Evolutionary conservation across 2,113 vertebrate species (phyloP).

Genomic region (Rousettus leschenaultii): DNA sequence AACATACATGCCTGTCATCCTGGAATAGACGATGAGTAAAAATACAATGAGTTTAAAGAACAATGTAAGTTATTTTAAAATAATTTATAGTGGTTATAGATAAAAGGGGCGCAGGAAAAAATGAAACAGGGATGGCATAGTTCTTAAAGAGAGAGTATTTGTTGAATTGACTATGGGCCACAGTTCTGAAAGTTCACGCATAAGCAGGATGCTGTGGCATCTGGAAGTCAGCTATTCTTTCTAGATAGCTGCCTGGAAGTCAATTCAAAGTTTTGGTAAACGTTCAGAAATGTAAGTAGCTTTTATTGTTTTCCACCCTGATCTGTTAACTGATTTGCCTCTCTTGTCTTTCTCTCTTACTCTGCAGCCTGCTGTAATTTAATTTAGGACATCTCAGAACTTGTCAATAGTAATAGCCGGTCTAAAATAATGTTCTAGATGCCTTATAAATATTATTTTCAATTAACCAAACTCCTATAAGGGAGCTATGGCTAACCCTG

Average conservation of each 20-base stretch:
- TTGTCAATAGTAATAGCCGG: background rate
- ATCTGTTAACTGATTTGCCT: background rate
- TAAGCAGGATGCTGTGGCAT: background rate
- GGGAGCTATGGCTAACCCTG: background rate
- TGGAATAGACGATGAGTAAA: background rate
- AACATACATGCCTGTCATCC: background rate
- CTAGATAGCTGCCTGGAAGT: background rate
- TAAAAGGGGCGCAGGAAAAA: no score
- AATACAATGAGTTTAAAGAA: background rate
- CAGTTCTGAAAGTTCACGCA: background rate
- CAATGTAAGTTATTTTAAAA: no score
- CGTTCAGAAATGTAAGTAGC: background rate
- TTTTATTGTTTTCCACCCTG: background rate
- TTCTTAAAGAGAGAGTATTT: no score
- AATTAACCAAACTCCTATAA: background rate
- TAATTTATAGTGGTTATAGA: no score
- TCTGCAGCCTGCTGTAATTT: background rate
- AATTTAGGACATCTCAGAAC: background rate
- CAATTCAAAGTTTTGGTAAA: background rate
- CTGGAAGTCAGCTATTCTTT: background rate
- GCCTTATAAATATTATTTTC: background rate
- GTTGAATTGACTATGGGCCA: background rate
- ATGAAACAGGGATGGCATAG: no score
- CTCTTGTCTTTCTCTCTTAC: background rate
- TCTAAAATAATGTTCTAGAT: background rate